Percentiles rank a stretch among this genome's conserved stretches.
These are phyloP conservation scores for Lochmaea capreae DNA, from an alignment of 2,888 invertebrate species.

Conservation along the genomic window DNA sequence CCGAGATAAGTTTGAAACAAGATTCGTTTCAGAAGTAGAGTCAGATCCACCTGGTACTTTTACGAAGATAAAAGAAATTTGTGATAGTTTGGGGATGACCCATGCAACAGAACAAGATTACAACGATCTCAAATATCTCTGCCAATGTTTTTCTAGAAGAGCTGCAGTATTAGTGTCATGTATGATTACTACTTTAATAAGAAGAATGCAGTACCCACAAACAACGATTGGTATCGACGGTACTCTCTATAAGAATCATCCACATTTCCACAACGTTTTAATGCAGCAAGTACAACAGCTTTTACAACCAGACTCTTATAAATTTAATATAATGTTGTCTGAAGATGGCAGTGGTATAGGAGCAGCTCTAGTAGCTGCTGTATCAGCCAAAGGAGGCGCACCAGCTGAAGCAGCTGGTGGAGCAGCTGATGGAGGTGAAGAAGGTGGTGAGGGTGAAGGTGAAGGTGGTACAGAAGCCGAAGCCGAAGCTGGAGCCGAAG, in stretches of 20 bases:
- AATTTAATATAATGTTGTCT: constrained; percentile 94
- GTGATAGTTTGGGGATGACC: constrained; percentile 81
- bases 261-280: constrained; percentile 76
- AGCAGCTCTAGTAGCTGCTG: constrained; percentile 95
- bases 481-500: not conserved
- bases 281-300: constrained; percentile 46
- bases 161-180: constrained; percentile 95
- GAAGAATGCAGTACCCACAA: constrained; percentile 88
- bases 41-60: constrained; percentile 83
- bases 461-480: not conserved
- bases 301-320: constrained; percentile 61
- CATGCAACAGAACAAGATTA: constrained; percentile 92
- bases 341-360: constrained; percentile 98
- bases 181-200: constrained; percentile 88
- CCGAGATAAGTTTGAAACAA: constrained; percentile 69
- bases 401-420: not conserved
- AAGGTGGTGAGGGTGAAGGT: not conserved
- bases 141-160: constrained; percentile 90
- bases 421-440: not conserved
- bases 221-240: constrained; percentile 97
- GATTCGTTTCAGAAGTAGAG: constrained; percentile 47
- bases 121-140: constrained; percentile 91
- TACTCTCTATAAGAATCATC: constrained; percentile 97
- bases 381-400: constrained; percentile 67
- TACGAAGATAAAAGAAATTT: constrained; percentile 81